Base-by-base conservation (phyloP, 2,113 vertebrate species). In the Seriola dumerili region DNA sequence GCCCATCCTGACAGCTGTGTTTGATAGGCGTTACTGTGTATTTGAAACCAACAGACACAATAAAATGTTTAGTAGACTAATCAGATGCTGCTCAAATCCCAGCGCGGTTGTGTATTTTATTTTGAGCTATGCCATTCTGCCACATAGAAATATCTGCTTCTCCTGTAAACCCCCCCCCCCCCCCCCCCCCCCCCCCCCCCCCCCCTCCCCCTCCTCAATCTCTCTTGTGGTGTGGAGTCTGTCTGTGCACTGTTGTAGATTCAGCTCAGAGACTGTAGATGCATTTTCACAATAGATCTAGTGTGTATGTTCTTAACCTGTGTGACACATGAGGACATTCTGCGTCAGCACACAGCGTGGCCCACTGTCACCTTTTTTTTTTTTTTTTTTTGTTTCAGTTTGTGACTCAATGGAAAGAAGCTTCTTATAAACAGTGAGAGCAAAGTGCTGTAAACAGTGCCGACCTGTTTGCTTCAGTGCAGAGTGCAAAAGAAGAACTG, bases 1-100 rank as follows among this genome's bases (percentile, higher is more conserved):
- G 67, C 80, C 85, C 77, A 83, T 85, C 77, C 80, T 59, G 23
- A 83, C 71, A 72, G 78, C 82, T 69, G 52, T 52, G 57, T 82
- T 84, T 74, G 82, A 73, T 46, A n/a, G 63, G 40, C 62, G 42
- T 76, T 73, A 5, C 67, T 66, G 71, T 63, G 25, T 16, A n/a
- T 54, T 71, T 67, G 61, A 83, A 80, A 61, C 83, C 77, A 80
- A 52, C 69, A 80, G 84, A 85, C 62, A 83, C 81, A 81, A 75
- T 81, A 77, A 87, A 80, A 85, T 64, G 57, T 85, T 89, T 74
- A 81, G 72, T 50, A 84, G 77, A 78, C 71, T 83, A 76, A 83
- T 85, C 61, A 81, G 62, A 68, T 19, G 21, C 77, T 65, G 82
- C 55, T 78, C 6, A n/a, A 87, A 65, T 65, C 66, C 50, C 66